Evolutionary conservation across 2,113 vertebrate species (phyloP).

Genomic region (Oenanthe melanoleuca): DNA sequence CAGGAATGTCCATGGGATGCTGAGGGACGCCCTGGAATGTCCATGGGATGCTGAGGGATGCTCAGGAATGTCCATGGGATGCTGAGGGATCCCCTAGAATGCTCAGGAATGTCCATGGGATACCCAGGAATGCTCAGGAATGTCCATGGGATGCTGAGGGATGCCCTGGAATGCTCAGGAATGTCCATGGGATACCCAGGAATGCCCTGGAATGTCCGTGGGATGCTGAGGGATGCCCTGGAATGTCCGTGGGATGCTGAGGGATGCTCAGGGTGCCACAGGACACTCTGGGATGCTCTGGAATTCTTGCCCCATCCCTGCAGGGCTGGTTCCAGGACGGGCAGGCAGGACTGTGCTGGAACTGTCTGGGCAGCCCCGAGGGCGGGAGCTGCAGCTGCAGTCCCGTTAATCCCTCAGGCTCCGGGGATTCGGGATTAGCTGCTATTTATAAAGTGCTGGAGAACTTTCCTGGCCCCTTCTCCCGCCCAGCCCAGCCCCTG

Average conservation of each 20-base stretch:
- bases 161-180: too few relatives aligned
- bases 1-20: background rate
- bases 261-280: background rate
- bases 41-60: background rate
- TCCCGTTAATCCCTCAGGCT: constrained; percentile 60
- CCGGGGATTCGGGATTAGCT: background rate
- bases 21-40: background rate
- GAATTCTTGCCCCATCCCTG: background rate
- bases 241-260: too few relatives aligned
- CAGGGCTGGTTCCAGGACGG: fast-evolving
- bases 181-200: too few relatives aligned
- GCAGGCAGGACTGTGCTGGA: background rate
- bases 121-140: too few relatives aligned
- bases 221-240: too few relatives aligned
- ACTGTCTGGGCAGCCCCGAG: constrained; percentile 48
- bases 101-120: background rate
- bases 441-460: background rate
- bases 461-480: background rate
- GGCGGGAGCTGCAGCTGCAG: constrained; percentile 47
- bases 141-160: too few relatives aligned
- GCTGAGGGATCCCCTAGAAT: too few relatives aligned
- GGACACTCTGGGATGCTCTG: fast-evolving
- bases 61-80: background rate
- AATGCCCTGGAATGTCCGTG: too few relatives aligned
- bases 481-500: background rate